phyloP scores from a whole-genome alignment of 2,113 vertebrate genomes.

The Calidris pygmaea region DNA sequence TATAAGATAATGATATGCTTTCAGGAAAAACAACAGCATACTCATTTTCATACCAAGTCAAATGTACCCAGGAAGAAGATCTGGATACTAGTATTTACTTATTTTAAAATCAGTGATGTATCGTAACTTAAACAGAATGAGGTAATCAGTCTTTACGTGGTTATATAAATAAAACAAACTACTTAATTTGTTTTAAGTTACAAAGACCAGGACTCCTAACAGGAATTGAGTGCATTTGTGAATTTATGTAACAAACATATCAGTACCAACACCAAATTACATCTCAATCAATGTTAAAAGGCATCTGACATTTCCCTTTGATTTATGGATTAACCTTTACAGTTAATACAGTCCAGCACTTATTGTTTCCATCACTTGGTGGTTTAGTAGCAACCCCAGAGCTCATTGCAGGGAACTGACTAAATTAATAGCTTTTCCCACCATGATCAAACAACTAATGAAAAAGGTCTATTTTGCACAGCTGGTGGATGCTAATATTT shows the following conservation, averaged over 20 bases:
- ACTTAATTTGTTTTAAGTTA: slow-evolving; percentile 59
- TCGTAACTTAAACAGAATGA: neutral
- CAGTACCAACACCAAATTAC: slow-evolving; percentile 67
- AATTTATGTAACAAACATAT: slow-evolving; percentile 49
- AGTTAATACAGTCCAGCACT: slow-evolving; percentile 58
- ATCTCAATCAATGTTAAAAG: slow-evolving; percentile 76
- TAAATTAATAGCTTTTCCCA: slow-evolving; percentile 72
- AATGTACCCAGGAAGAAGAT: neutral
- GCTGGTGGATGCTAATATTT: slow-evolving; percentile 56
- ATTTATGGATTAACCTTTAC: slow-evolving; percentile 81
- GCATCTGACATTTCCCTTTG: slow-evolving; percentile 77
- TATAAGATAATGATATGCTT: neutral
- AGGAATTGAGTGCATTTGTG: slow-evolving; percentile 17
- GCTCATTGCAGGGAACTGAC: slow-evolving; percentile 63
- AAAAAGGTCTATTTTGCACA: slow-evolving; percentile 51
- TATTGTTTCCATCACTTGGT: slow-evolving; percentile 56
- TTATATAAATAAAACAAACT: slow-evolving; percentile 47
- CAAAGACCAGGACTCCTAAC: slow-evolving; percentile 10
- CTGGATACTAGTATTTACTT: neutral
- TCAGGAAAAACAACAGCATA: neutral
- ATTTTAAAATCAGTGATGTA: neutral
- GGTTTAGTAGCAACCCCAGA: slow-evolving; percentile 64
- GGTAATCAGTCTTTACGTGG: slow-evolving; percentile 18
- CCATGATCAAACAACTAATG: slow-evolving; percentile 53
- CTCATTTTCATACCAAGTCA: neutral